Evolutionary conservation across 2,888 invertebrate genomes (phyloP), one percentile per base, ranked within the genome.

Genomic region (Troglohyphantes excavatus): DNA sequence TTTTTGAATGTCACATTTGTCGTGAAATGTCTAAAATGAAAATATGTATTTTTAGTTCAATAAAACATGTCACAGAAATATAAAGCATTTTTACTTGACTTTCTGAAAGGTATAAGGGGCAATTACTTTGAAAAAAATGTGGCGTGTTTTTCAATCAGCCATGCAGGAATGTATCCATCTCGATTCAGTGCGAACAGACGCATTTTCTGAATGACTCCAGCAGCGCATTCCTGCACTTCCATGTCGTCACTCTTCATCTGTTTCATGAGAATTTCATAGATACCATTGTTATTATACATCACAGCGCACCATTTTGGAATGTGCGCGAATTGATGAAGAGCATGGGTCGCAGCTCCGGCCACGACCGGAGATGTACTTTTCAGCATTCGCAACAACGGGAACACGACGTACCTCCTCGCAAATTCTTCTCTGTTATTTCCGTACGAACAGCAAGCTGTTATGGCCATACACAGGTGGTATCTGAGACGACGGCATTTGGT

Each of bases 391-490:
- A 89, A 78, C 17, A 89, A 46, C 3, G 83, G 83, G 17, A 43
- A 83, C 0, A 53, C 89, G 3, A 89, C 46, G n/a, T 29, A 13
- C n/a, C 78, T 33, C n/a, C 63, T 70, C 0, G 78, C 83, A 53
- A 89, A 89, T 63, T 89, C 83, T 27, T 89, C 39, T 13, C 89
- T 19, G 46, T 89, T 89, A 3, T 78, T 67, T 33, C 29, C 63
- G 21, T 65, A 84, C 0, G 63, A 27, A 53, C 76, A 83, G 26
- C 83, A 83, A 19, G 83, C 83, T n/a, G 78, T 84, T 43, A 89
- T 83, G 3, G 89, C 89, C 76, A 89, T 78, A 26, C 89, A 89
- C 7, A 89, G 59, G 53, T 89, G 83, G 27, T 89, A 89, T 26
- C 89, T 46, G 17, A 89, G n/a, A 5, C 83, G 83, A 2, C 78